Evolutionary conservation across 2,113 vertebrate genomes (phyloP).

Genomic region (Fulmarus glacialis): DNA sequence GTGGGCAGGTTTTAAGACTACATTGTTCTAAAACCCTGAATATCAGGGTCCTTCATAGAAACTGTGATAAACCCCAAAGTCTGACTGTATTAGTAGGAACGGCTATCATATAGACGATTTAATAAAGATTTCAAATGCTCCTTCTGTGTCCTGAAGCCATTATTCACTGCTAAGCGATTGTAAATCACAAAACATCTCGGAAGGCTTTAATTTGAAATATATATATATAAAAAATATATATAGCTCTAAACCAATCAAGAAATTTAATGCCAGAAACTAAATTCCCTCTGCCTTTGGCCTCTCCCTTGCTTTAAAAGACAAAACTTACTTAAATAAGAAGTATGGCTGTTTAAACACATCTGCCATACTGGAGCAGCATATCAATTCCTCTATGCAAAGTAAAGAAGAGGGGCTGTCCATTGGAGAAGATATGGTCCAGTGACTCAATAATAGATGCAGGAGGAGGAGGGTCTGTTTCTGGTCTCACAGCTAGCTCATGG

Average conservation of each 20-base stretch:
- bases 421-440: not conserved
- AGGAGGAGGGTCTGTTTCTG: not conserved
- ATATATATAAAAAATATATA: not conserved
- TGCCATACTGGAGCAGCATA: not conserved
- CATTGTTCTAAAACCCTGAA: slow-evolving; percentile 24
- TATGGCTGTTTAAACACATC: not conserved
- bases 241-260: slow-evolving; percentile 20
- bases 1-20: slow-evolving; percentile 22
- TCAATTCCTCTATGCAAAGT: not conserved
- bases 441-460: not conserved
- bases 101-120: not conserved
- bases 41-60: slow-evolving; percentile 10
- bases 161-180: not conserved
- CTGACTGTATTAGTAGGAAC: not conserved
- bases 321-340: not conserved
- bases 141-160: slow-evolving; percentile 9
- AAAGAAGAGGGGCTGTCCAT: not conserved
- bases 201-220: slow-evolving; percentile 12
- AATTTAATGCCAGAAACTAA: slow-evolving; percentile 12
- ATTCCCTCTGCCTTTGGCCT: not conserved
- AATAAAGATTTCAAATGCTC: slow-evolving; percentile 14
- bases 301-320: slow-evolving; percentile 16
- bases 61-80: not conserved
- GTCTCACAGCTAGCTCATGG: not conserved
- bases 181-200: not conserved